Evolutionary conservation across 2,113 vertebrate genomes (phyloP), one percentile per base, ranked within the genome.

Genomic region (Carassius auratus): DNA sequence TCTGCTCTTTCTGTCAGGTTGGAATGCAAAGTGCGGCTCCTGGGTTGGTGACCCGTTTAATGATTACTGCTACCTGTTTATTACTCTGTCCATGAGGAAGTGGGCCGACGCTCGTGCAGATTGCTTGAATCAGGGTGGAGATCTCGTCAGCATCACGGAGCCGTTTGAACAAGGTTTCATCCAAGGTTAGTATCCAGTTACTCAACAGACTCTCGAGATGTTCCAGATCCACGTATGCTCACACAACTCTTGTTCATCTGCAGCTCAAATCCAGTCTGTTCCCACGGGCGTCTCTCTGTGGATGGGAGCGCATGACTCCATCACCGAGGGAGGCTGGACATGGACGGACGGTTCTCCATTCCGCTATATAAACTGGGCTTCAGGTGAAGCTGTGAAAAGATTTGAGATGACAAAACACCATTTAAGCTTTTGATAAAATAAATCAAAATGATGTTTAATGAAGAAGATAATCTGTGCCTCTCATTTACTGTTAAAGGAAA

Each of bases 1-100:
- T 75, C 17, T 5, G 17, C 30, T 68, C n/a, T 45, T 62, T 62
- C 33, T 62, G 10, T 86, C 86, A 96, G 95, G 94, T 6, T 95
- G 95, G 95, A 94, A 93, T 66, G 89, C 88, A 1, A 95, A 94
- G 85, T 96, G 95, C n/a, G 94, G 95, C 0, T 90, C 88, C 2
- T 96, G 95, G 95, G 86, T 66, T 5, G 0, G 91, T 0, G 94
- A 95, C 82, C 94, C 94, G 0, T 94, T 94, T 9, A 95, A 93
- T 8, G 94, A 95, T 88, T 94, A 84, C 91, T 96, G 95, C 89
- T 96, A 96, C 91, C 91, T 92, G 83, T 93, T 96, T 12, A 93
- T 91, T 87, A 90, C 69, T 84, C 86, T 94, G 87, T 94, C 92
- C 0, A 86, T 88, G 87, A 92, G 95, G 84, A 93, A 76, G 0